These are phyloP conservation scores for Drosophila rellima DNA, from an alignment of 2,888 invertebrate species.

Conservation along the genomic window DNA sequence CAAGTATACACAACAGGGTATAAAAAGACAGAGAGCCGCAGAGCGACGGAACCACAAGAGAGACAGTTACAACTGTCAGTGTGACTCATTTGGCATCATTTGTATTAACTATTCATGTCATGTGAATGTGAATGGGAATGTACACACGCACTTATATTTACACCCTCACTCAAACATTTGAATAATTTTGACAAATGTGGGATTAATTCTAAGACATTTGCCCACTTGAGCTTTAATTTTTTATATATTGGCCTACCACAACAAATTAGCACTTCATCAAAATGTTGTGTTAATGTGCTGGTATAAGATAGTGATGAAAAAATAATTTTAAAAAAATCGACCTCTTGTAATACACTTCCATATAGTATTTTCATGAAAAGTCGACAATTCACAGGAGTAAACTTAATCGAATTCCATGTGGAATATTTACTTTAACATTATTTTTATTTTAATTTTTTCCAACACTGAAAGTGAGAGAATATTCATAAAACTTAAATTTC, in stretches of 20 bases:
- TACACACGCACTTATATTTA: constrained; percentile 12
- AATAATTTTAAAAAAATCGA: too few species aligned
- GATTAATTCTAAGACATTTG: constrained; percentile 74
- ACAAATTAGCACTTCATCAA: constrained; percentile 73
- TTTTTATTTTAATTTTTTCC: too few species aligned
- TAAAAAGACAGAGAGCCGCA: constrained; percentile 18
- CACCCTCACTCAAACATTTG: constrained; percentile 44
- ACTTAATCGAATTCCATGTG: too few species aligned
- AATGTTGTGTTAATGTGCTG: constrained; percentile 12
- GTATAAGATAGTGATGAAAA: not conserved
- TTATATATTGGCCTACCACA: constrained; percentile 44
- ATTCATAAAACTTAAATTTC: too few species aligned
- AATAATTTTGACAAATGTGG: constrained; percentile 79
- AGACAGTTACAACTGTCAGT: constrained; percentile 24
- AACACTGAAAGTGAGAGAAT: too few species aligned
- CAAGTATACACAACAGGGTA: not conserved
- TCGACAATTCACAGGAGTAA: too few species aligned
- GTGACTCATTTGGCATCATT: constrained; percentile 48
- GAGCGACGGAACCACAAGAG: constrained; percentile 14
- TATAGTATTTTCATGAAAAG: too few species aligned
- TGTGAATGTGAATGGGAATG: constrained; percentile 7
- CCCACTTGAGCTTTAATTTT: constrained; percentile 58
- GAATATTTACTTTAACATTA: too few species aligned
- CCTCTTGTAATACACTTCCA: too few species aligned
- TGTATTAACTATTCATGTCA: constrained; percentile 76